A percentile compares a stretch with the other conserved stretches of the same genome.
Conservation (phyloP, 2,113 vertebrate species). For the Mystacornis crossleyi region DNA sequence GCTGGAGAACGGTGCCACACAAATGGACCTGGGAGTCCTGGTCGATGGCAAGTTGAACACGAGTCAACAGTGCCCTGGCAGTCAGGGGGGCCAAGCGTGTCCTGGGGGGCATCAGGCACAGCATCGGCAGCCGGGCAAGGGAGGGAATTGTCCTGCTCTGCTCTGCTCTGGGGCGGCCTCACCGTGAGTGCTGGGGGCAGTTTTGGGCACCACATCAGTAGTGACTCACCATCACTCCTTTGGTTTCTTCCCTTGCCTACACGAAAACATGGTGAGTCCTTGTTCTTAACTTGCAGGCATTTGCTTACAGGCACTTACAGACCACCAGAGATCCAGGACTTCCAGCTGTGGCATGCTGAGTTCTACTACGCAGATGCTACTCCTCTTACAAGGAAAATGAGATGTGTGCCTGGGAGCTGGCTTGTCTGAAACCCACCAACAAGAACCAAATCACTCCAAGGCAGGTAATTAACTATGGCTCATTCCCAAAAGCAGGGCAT, state of each 20-base stretch:
- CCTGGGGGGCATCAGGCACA: not conserved
- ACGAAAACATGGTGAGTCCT: not conserved
- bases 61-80: not conserved
- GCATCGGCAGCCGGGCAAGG: not conserved
- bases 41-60: accelerated
- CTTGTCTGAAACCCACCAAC: not conserved
- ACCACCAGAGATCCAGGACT: not conserved
- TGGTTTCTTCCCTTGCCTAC: not conserved
- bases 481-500: not conserved
- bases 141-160: not conserved
- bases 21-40: not conserved
- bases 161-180: not conserved
- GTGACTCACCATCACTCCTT: not conserved
- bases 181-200: not conserved
- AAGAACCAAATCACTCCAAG: not conserved
- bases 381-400: not conserved
- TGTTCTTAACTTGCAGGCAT: not conserved
- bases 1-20: accelerated
- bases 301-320: not conserved
- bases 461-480: not conserved
- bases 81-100: not conserved
- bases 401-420: not conserved
- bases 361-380: not conserved
- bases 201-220: accelerated
- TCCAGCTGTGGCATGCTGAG: not conserved